A percentile compares a stretch with the other conserved stretches of the same genome.
Conservation (phyloP, 2,888 invertebrate genomes). For the Choreutis nemorana region DNA sequence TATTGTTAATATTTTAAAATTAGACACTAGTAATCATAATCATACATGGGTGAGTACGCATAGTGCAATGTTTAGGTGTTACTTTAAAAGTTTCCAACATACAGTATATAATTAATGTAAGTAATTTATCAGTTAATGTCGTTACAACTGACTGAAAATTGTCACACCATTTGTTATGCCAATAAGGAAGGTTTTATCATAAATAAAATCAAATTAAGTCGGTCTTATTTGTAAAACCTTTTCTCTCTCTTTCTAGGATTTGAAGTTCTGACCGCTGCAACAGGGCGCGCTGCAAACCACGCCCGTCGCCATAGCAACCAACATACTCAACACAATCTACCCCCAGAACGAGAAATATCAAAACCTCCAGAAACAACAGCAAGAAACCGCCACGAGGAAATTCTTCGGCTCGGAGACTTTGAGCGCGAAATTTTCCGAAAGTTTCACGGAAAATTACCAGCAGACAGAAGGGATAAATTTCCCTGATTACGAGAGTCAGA, state of each 20-base stretch:
- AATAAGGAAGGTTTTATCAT: no score
- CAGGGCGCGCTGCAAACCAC: slow-evolving; percentile 45
- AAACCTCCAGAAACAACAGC: slow-evolving; percentile 30
- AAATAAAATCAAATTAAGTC: background rate
- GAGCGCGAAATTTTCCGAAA: slow-evolving; percentile 39
- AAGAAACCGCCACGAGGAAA: slow-evolving; percentile 24
- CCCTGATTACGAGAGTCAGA: slow-evolving; percentile 34
- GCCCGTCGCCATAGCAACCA: slow-evolving; percentile 47
- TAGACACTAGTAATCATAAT: no score
- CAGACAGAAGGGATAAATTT: slow-evolving; percentile 42
- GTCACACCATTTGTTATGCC: no score
- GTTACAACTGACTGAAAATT: no score
- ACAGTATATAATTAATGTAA: no score
- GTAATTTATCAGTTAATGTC: no score
- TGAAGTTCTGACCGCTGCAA: slow-evolving; percentile 69
- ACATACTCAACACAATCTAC: slow-evolving; percentile 48
- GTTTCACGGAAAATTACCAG: slow-evolving; percentile 45
- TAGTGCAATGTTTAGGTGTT: no score
- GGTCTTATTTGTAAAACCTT: background rate
- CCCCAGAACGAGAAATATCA: slow-evolving; percentile 44
- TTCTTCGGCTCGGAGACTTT: slow-evolving; percentile 50
- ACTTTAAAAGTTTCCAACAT: no score
- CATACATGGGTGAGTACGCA: no score
- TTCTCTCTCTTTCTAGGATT: slow-evolving; percentile 36
- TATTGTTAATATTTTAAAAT: no score